Evolutionary conservation across 2,113 vertebrate species (phyloP).

Genomic region (Bufo bufo): DNA sequence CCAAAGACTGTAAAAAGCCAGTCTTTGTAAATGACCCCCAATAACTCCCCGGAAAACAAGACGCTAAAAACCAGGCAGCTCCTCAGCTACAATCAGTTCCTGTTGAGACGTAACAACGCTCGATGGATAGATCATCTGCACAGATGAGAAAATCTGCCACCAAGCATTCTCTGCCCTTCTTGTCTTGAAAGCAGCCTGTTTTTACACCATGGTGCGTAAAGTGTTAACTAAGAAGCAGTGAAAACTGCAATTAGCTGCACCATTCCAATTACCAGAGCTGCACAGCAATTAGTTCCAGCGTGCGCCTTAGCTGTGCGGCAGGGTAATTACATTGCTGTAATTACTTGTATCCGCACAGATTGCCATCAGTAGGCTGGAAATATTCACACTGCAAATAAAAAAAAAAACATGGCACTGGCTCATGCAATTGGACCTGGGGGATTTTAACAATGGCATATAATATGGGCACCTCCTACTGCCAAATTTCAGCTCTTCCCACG

Average conservation of each 20-base stretch:
- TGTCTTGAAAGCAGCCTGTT: neutral
- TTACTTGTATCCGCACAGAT: constrained; percentile 56
- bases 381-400: neutral
- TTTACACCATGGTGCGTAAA: neutral
- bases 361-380: constrained; percentile 43
- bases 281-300: constrained; percentile 56
- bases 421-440: neutral
- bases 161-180: neutral
- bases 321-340: constrained; percentile 57
- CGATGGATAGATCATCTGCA: neutral
- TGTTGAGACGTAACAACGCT: neutral
- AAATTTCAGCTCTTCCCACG: neutral
- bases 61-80: neutral
- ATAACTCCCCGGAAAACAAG: no score
- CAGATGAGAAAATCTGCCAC: neutral
- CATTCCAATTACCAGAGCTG: constrained; percentile 52
- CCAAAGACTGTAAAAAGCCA: no score
- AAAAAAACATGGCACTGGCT: constrained; percentile 7
- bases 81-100: neutral
- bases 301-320: constrained; percentile 54
- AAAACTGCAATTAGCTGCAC: constrained; percentile 54
- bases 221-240: constrained; percentile 39
- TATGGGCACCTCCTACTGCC: neutral
- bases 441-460: neutral
- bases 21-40: no score